Evolutionary conservation across 2,797 vertebrate genomes (phyloP).

Genomic region (Nannoperca australis): DNA sequence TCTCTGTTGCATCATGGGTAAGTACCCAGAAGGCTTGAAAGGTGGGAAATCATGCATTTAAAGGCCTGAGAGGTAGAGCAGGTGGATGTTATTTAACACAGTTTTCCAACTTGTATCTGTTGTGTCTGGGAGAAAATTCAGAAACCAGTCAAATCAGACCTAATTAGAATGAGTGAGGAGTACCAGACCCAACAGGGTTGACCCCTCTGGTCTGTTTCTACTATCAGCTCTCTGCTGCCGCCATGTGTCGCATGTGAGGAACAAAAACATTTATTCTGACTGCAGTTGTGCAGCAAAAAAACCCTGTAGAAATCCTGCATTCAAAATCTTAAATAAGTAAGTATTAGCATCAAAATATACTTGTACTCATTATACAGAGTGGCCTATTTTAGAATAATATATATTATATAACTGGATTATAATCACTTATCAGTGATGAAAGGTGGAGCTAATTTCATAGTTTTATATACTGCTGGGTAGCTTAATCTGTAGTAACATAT

Average conservation of each 20-base stretch:
- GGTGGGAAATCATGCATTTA: constrained; percentile 1
- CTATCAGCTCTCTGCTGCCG: constrained; percentile 58
- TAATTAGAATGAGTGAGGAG: constrained; percentile 36
- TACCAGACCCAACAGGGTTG: constrained; percentile 34
- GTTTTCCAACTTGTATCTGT: not conserved
- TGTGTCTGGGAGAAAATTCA: constrained; percentile 19
- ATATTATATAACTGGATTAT: not conserved
- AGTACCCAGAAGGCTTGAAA: not conserved
- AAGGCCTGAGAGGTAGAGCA: constrained; percentile 24
- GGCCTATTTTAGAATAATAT: not conserved
- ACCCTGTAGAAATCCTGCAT: not conserved
- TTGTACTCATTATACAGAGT: not conserved
- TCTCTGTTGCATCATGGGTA: constrained; percentile 55
- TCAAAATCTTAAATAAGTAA: not conserved
- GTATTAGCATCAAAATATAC: not conserved
- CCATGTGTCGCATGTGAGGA: constrained; percentile 19
- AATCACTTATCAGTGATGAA: too few relatives aligned
- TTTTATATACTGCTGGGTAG: not conserved
- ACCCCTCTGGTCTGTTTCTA: not conserved
- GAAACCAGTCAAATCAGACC: constrained; percentile 49
- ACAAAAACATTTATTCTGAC: not conserved
- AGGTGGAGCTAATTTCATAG: not conserved
- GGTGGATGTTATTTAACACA: constrained; percentile 13
- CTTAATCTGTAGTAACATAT: too few relatives aligned
- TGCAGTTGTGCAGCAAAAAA: not conserved